A percentile compares a stretch with the other conserved stretches of the same genome.
These are phyloP conservation scores for Rhincodon typus DNA, from an alignment of 2,797 vertebrate genomes.

Conservation along the genomic window DNA sequence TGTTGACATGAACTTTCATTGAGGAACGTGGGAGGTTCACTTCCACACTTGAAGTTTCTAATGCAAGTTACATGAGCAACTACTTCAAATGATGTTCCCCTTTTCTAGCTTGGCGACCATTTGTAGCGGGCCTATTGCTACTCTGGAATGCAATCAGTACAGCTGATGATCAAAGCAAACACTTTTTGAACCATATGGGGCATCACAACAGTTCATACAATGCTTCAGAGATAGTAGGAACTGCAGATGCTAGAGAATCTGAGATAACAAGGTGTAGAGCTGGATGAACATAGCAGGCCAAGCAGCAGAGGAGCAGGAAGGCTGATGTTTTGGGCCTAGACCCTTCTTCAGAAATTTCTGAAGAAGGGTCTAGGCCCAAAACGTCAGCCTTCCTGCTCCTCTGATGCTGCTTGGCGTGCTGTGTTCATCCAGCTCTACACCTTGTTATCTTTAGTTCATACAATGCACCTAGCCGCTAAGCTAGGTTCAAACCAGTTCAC, in stretches of 20 bases:
- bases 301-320: no score
- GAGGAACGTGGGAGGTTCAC: not conserved
- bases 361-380: no score
- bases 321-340: no score
- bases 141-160: not conserved
- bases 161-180: not conserved
- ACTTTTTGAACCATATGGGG: not conserved
- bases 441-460: no score
- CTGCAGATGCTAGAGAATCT: no score
- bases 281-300: no score
- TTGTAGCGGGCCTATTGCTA: not conserved
- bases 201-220: not conserved
- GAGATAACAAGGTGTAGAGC: no score
- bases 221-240: no score
- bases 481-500: not conserved
- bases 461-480: not conserved
- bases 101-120: not conserved
- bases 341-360: no score
- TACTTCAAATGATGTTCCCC: not conserved
- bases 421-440: no score
- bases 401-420: no score
- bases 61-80: not conserved
- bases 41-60: not conserved
- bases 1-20: not conserved
- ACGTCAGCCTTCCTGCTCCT: no score